These are phyloP conservation scores for Sminthurides aquaticus DNA, from an alignment of 2,888 invertebrate genomes.

Conservation along the genomic window DNA sequence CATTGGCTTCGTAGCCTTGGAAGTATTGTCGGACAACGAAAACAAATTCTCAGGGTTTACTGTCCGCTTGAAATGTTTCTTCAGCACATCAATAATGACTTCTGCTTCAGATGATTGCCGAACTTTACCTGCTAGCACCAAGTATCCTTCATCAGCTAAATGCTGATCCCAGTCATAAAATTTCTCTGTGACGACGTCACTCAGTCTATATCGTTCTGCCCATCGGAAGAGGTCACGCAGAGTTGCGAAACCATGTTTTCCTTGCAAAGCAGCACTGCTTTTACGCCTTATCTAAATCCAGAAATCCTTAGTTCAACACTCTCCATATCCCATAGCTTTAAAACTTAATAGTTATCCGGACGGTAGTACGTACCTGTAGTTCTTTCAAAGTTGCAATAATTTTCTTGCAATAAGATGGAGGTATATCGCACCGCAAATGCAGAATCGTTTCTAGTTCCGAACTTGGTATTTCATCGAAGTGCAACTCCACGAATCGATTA, in stretches of 20 bases:
- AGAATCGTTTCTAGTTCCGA: constrained; percentile 80
- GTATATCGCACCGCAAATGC: constrained; percentile 77
- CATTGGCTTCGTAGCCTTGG: constrained; percentile 66
- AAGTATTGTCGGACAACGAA: constrained; percentile 53
- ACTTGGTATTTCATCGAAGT: constrained; percentile 90
- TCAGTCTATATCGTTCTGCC: constrained; percentile 85
- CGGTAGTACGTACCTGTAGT: constrained; percentile 62
- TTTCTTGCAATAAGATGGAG: constrained; percentile 77
- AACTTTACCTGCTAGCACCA: constrained; percentile 87
- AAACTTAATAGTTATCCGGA: too few relatives aligned
- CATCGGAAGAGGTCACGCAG: constrained; percentile 90
- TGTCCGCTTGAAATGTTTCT: constrained; percentile 66
- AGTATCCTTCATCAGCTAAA: constrained; percentile 90
- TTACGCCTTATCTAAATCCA: constrained; percentile 57
- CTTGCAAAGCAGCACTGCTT: constrained; percentile 80
- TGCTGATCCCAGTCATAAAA: constrained; percentile 96
- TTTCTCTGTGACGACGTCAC: constrained; percentile 54
- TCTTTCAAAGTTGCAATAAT: constrained; percentile 88
- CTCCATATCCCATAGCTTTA: too few relatives aligned
- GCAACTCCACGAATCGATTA: constrained; percentile 93
- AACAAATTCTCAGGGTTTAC: constrained; percentile 41
- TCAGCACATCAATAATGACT: constrained; percentile 70
- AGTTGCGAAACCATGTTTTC: constrained; percentile 86
- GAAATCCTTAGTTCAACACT: too few relatives aligned
- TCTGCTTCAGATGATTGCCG: constrained; percentile 71